These are phyloP conservation scores for Deilephila elpenor DNA, from an alignment of 2,888 invertebrate species.

Conservation along the genomic window DNA sequence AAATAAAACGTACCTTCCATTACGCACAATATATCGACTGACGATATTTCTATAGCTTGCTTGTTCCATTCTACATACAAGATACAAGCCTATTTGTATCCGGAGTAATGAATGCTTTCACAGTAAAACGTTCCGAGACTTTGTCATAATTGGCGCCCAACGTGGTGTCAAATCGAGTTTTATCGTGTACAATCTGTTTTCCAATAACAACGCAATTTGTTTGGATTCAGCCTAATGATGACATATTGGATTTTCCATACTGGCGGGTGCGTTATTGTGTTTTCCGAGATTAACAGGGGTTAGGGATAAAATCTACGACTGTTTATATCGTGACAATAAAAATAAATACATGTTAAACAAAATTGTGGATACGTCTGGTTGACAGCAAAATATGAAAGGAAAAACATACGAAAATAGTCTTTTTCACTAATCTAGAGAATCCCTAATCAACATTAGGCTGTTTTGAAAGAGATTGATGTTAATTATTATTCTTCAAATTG, in stretches of 20 bases:
- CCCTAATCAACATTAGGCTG: too few species aligned
- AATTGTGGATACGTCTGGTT: too few species aligned
- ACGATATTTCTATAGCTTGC: constrained; percentile 4
- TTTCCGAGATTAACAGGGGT: too few species aligned
- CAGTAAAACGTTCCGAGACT: constrained; percentile 7
- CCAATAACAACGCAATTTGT: constrained; percentile 32
- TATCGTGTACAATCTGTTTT: constrained; percentile 28
- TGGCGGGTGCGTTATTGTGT: background rate
- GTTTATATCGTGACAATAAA: too few species aligned
- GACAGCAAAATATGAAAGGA: too few species aligned
- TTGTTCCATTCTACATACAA: too few species aligned
- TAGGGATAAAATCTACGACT: too few species aligned
- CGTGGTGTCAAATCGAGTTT: constrained; percentile 38
- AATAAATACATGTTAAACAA: too few species aligned
- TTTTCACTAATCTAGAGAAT: too few species aligned
- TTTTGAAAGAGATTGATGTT: too few species aligned
- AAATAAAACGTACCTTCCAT: background rate
- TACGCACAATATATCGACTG: background rate
- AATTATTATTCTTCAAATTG: too few species aligned
- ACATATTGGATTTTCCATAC: background rate
- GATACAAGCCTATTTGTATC: background rate
- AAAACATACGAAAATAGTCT: too few species aligned
- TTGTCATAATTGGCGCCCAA: constrained; percentile 50
- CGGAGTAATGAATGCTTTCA: background rate
- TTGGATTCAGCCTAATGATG: constrained; percentile 19